A percentile compares a stretch with the other conserved stretches of the same genome.
Conservation (phyloP, 1,140 invertebrate species). For the Prorops nasuta region DNA sequence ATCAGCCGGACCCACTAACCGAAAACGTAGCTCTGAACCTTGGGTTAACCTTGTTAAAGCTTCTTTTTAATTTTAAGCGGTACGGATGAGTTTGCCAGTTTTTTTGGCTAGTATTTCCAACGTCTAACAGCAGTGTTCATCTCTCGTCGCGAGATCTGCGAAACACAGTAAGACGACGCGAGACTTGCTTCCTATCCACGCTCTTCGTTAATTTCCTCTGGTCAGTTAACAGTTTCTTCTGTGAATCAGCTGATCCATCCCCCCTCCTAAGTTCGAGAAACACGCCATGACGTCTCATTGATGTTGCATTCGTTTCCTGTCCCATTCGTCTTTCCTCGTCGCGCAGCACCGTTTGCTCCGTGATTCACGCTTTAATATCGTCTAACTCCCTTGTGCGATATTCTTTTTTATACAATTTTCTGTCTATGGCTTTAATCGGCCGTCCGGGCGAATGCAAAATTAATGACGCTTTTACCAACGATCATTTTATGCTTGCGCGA, state of each 20-base stretch:
- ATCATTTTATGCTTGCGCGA: not conserved
- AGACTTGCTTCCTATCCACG: not conserved
- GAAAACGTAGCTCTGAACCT: too few relatives aligned
- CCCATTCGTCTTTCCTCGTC: not conserved
- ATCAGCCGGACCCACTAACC: too few relatives aligned
- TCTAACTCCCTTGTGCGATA: not conserved
- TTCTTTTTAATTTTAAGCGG: constrained; percentile 39
- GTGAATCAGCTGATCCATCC: too few relatives aligned
- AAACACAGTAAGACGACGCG: not conserved
- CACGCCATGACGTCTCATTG: not conserved
- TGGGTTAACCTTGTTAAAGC: too few relatives aligned
- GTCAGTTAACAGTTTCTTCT: too few relatives aligned
- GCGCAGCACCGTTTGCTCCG: too few relatives aligned
- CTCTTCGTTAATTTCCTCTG: not conserved
- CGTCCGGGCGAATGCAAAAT: not conserved
- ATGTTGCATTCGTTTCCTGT: not conserved
- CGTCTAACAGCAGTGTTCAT: constrained; percentile 16
- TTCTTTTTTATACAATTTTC: not conserved
- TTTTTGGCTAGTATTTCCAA: constrained; percentile 32
- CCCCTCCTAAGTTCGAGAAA: not conserved
- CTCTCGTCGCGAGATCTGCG: not conserved
- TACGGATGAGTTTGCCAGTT: constrained; percentile 31
- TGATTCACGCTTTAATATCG: too few relatives aligned
- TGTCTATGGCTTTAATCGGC: not conserved
- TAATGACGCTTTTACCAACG: not conserved